These are phyloP conservation scores for Pituophis catenifer DNA, from an alignment of 2,113 vertebrate species.

Conservation along the genomic window DNA sequence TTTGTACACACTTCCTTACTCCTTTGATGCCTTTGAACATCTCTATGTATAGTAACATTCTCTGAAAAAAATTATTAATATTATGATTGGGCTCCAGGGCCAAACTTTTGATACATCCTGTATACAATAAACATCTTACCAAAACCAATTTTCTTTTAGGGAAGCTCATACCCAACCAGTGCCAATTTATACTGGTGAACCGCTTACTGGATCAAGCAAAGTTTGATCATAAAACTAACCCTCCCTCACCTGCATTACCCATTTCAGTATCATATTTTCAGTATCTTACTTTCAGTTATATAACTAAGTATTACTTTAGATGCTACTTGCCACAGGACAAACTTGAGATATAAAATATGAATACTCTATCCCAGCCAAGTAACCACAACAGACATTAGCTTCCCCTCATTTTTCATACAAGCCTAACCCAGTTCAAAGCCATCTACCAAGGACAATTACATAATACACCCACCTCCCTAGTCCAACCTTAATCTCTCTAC, in stretches of 20 bases:
- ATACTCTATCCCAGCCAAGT: conserved; percentile 23
- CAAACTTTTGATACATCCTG: neutral
- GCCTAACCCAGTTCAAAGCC: conserved; percentile 58
- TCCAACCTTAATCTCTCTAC: conserved; percentile 34
- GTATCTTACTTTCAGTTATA: neutral
- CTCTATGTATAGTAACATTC: neutral
- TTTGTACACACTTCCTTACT: neutral
- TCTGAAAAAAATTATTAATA: neutral
- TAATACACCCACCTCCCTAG: conserved; percentile 46
- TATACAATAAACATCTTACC: conserved; percentile 6
- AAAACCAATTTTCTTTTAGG: neutral
- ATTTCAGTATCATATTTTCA: neutral
- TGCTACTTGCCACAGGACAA: conserved; percentile 20
- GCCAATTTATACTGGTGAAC: conserved; percentile 15
- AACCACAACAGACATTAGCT: conserved; percentile 31
- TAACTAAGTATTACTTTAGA: neutral
- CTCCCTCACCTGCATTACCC: neutral
- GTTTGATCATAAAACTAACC: neutral
- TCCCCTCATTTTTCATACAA: conserved; percentile 54
- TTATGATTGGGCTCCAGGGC: neutral
- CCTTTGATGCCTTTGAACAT: neutral
- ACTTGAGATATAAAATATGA: conserved; percentile 29
- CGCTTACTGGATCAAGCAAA: neutral
- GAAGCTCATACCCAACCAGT: neutral
- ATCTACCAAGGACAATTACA: conserved; percentile 61